phyloP scores from a whole-genome alignment of 2,797 vertebrate genomes.

The Microctenopoma steveboyesi region DNA sequence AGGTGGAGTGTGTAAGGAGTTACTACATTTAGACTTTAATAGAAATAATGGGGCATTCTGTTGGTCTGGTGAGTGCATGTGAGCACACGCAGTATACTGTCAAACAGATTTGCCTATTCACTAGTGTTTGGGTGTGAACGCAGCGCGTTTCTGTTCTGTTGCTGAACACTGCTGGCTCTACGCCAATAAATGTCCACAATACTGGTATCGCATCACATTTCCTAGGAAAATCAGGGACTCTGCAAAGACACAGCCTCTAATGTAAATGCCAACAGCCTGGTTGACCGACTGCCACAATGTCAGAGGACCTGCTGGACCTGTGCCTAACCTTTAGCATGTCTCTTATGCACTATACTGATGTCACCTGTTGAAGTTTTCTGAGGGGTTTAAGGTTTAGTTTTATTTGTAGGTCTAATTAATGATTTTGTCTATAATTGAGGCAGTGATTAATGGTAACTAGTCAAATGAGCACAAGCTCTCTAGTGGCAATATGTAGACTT shows the following conservation, averaged over 20 bases:
- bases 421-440: background rate
- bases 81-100: background rate
- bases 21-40: background rate
- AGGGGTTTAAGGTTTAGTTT: too few species aligned
- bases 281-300: background rate
- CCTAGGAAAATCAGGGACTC: background rate
- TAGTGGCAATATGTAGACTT: background rate
- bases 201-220: background rate
- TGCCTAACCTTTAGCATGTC: background rate
- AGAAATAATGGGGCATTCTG: background rate
- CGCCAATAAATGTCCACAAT: background rate
- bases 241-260: background rate
- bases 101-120: slow-evolving; percentile 1
- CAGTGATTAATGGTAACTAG: too few species aligned
- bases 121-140: too few species aligned
- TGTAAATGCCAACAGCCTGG: background rate
- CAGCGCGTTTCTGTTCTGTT: background rate
- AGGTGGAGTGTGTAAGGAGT: background rate
- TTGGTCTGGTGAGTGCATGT: background rate
- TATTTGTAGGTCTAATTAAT: background rate
- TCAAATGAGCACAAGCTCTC: background rate
- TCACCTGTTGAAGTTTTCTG: background rate
- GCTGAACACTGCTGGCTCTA: background rate
- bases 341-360: too few species aligned
- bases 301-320: background rate